phyloP scores from a whole-genome alignment of 2,888 invertebrate species.

The Colostygia pectinataria region DNA sequence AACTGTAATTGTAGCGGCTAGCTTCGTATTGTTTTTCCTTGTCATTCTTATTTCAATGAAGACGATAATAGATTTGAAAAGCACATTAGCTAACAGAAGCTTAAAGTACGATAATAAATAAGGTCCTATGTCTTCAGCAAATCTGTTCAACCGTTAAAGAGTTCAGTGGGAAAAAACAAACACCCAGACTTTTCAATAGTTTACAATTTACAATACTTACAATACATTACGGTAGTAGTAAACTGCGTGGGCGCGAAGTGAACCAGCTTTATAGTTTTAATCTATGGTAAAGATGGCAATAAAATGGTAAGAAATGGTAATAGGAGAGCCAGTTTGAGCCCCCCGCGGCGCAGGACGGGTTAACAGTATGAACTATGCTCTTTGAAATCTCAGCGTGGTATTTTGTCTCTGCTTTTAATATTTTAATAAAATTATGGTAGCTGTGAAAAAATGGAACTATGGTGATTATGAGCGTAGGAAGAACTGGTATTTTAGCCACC shows the following conservation, averaged over 20 bases:
- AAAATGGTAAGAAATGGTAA: constrained; percentile 59
- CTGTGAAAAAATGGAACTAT: constrained; percentile 20
- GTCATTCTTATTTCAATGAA: too few species aligned
- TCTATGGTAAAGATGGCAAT: constrained; percentile 38
- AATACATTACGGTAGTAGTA: background rate
- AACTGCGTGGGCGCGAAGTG: background rate
- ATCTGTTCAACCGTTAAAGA: too few species aligned
- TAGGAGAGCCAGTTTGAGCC: constrained; percentile 35
- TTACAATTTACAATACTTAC: too few species aligned
- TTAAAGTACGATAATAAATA: too few species aligned
- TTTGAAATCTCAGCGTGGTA: constrained; percentile 29
- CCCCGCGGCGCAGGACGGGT: constrained; percentile 34
- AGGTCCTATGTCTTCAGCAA: too few species aligned
- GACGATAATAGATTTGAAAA: too few species aligned
- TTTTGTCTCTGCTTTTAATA: constrained; percentile 28
- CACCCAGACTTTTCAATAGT: too few species aligned
- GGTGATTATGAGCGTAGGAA: background rate
- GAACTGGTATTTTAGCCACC: too few species aligned
- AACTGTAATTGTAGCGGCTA: too few species aligned
- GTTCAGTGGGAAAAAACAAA: too few species aligned
- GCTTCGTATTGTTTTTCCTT: too few species aligned
- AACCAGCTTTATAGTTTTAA: constrained; percentile 12
- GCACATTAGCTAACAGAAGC: too few species aligned
- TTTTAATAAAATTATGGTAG: constrained; percentile 28
- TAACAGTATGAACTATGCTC: constrained; percentile 32